Base-by-base conservation (phyloP, 2,888 invertebrate genomes). In the Hipparchia sbordonii region DNA sequence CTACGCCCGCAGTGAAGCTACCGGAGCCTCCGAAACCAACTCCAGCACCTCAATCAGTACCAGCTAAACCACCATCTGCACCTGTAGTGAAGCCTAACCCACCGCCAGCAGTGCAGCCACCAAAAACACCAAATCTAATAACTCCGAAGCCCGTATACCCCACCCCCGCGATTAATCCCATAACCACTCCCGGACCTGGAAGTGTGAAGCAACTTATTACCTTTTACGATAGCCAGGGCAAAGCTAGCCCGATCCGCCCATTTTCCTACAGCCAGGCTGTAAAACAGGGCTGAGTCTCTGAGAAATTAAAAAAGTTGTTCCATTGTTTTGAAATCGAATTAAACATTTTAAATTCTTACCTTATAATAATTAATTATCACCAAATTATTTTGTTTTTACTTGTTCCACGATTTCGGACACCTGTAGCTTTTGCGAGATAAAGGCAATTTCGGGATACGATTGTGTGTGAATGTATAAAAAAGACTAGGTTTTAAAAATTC, bases 261-360 rank as follows among this genome's bases (percentile, higher is more conserved):
- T 90, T 92, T 80, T 87, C 86, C 67, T 93, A 93, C 81, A 91
- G 92, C 71, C 88, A 90, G 77, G 91, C 93, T 46, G 93, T 93
- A n/a, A 93, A 92, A 79, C 91, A 93, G 78, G 93, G 92, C 67
- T 88, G 81, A 86, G 0, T 51, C 2, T 33, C 1, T 10, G 23
- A 63, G 5, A 63, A 48, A 13, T 9, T 5, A 63, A 13, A 48
- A 48, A 48, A 48, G 1, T 46, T 6, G 46, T 46, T 48, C 48
- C 48, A 48, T 48, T 23, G 4, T 48, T 48, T 48, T 48, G 8
- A 48, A 48, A 48, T 48, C 7, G 7, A 48, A 48, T 48, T 46
- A 46, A 46, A 48, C 1, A 48, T 48, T 1, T 7, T 48, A 4
- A 39, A 39, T 39, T 39, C 39, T 39, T 39, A 23, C 23, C 23